Evolutionary conservation across 1,140 invertebrate species (phyloP).

Genomic region (Drosophila pseudoobscura): DNA sequence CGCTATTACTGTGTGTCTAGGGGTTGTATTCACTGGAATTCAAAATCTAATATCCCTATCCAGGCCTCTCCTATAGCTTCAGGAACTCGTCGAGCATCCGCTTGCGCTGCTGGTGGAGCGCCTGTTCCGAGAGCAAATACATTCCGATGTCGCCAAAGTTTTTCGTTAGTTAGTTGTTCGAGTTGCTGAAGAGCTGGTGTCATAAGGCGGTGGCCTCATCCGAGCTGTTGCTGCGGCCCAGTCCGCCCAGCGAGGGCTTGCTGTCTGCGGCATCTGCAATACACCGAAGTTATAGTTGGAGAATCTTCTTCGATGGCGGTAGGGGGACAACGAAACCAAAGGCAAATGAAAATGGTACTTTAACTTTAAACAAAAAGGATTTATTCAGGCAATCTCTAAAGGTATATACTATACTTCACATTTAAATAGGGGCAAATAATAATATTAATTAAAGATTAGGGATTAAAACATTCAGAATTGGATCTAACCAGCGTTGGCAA

Average conservation of each 20-base stretch:
- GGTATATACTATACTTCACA: constrained; percentile 49
- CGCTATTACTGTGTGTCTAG: background rate
- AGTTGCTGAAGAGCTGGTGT: constrained; percentile 78
- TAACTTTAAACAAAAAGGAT: constrained; percentile 68
- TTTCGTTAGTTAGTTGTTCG: constrained; percentile 83
- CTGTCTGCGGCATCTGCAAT: constrained; percentile 61
- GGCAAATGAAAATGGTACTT: constrained; percentile 25
- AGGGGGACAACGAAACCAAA: constrained; percentile 11
- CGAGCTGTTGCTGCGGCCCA: constrained; percentile 61
- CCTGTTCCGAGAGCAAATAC: constrained; percentile 74
- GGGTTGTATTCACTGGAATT: background rate
- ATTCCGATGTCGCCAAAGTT: constrained; percentile 77
- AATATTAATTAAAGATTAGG: constrained; percentile 43
- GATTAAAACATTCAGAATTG: constrained; percentile 58
- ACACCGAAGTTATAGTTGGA: constrained; percentile 3
- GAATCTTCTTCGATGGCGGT: background rate
- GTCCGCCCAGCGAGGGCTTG: constrained; percentile 39
- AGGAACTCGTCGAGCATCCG: constrained; percentile 75
- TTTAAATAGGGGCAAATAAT: constrained; percentile 72
- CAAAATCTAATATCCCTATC: background rate
- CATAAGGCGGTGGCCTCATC: constrained; percentile 81
- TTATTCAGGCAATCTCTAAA: constrained; percentile 69
- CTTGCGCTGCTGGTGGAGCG: constrained; percentile 75
- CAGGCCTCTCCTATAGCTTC: constrained; percentile 49
- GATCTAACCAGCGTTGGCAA: constrained; percentile 55